Evolutionary conservation across 2,113 vertebrate genomes (phyloP), one percentile per base, ranked within the genome.

Genomic region (Chaetodon auriga): DNA sequence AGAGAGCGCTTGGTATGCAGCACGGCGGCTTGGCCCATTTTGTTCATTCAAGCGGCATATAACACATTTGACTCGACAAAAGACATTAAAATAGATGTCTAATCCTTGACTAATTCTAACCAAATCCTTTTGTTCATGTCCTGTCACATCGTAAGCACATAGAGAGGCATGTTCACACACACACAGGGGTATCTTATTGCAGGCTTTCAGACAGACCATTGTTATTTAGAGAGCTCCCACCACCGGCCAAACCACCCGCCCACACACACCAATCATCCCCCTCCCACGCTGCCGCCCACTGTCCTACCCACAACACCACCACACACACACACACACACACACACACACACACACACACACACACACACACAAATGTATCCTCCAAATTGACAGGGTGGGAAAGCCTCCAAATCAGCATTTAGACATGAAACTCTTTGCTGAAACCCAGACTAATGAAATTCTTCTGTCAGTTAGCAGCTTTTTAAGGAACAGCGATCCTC

Each of bases 31-130:
- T 65, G 80, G 75, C 83, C 70, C 72, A 70, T 66, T 87, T 88
- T 62, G 74, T 68, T 64, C 66, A 3, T 68, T 68, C 63, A 35
- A 75, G 75, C 78, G 1, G 76, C 82, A 46, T 65, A 30, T 25
- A 80, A 85, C 65, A 82, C 81, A 71, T 78, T 80, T 62, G 72
- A 90, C 74, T 90, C 16, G 16, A 92, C 89, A 92, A 84, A 92
- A 85, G 88, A 85, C 64, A 10, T 88, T 75, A 75, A 91, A 92
- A 90, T 90, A 89, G 90, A 90, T 25, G 73, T 84, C 86, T 94
- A 90, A 93, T 92, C 90, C 90, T 74, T 43, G 43, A 83, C 90
- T 88, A 90, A 93, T 91, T 89, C 89, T 13, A 81, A 66, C 49
- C 84, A 68, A 84, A 83, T 92, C 88, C 87, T 83, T 89, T 87